A percentile compares a stretch with the other conserved stretches of the same genome.
phyloP scores from a whole-genome alignment of 2,888 invertebrate species.

The Athetis lepigone region DNA sequence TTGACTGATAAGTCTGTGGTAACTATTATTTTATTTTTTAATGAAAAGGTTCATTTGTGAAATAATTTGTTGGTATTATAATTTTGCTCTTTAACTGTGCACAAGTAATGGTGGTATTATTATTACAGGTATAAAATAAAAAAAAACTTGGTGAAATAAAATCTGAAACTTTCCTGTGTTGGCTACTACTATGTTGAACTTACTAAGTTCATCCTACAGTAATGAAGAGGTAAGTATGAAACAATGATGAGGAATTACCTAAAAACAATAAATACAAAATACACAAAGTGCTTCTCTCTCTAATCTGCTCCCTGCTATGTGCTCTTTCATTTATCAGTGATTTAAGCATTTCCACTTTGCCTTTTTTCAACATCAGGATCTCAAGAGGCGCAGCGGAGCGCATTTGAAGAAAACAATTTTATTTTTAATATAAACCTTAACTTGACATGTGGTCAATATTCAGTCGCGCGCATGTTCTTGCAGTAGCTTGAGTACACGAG shows the following conservation, averaged over 20 bases:
- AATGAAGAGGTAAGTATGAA: slow-evolving; percentile 38
- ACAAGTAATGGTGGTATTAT: slow-evolving; percentile 1
- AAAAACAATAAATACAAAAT: too few relatives aligned
- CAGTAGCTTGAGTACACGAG: too few relatives aligned
- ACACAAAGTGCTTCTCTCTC: too few relatives aligned
- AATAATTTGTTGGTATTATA: slow-evolving; percentile 19
- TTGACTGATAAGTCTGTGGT: slow-evolving; percentile 66
- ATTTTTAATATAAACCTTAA: too few relatives aligned
- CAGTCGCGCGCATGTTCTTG: too few relatives aligned
- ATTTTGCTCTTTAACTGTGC: not conserved
- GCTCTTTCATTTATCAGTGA: too few relatives aligned
- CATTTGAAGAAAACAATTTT: too few relatives aligned
- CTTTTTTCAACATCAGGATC: too few relatives aligned
- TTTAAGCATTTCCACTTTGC: too few relatives aligned
- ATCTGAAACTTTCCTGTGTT: slow-evolving; percentile 15
- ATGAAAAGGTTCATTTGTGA: slow-evolving; percentile 37
- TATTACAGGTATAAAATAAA: slow-evolving; percentile 36
- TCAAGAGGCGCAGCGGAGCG: too few relatives aligned
- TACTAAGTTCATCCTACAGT: slow-evolving; percentile 24
- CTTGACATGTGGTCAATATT: too few relatives aligned
- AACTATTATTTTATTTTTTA: slow-evolving; percentile 58
- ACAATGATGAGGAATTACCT: not conserved
- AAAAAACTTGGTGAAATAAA: slow-evolving; percentile 2
- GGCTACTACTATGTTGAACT: slow-evolving; percentile 2
- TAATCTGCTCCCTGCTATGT: too few relatives aligned